Evolutionary conservation across 2,797 vertebrate species (phyloP).

Genomic region (Okamejei kenojei): DNA sequence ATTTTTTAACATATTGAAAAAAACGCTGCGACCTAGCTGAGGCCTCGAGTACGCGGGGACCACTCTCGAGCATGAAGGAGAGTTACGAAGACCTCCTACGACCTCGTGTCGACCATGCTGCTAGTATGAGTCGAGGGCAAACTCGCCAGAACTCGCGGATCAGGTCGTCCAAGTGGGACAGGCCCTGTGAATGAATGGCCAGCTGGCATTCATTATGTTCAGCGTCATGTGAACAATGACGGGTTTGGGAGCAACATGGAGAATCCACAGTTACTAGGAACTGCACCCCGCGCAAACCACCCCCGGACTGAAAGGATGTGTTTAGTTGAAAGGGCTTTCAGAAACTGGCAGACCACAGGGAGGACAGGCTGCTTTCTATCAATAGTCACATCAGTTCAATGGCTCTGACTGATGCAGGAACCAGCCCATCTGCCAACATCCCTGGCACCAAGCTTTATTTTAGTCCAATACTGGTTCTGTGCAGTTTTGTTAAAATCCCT

Average conservation of each 20-base stretch:
- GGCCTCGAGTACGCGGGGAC: too few relatives aligned
- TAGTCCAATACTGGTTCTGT: not conserved
- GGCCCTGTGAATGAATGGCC: not conserved
- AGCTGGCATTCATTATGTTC: not conserved
- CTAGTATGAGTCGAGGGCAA: too few relatives aligned
- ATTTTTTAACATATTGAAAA: too few relatives aligned
- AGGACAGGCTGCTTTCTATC: not conserved
- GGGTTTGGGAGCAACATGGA: not conserved
- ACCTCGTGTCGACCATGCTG: too few relatives aligned
- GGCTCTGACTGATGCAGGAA: not conserved
- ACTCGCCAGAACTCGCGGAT: too few relatives aligned
- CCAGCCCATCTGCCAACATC: not conserved
- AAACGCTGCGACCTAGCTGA: too few relatives aligned
- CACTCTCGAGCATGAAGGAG: too few relatives aligned
- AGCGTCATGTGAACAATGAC: not conserved
- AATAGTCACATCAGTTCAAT: not conserved
- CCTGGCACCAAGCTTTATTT: not conserved
- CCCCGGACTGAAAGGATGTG: not conserved
- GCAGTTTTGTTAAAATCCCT: not conserved
- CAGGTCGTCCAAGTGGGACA: too few relatives aligned
- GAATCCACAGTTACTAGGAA: not conserved
- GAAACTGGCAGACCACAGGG: not conserved
- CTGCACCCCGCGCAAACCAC: not conserved
- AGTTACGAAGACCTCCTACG: too few relatives aligned
- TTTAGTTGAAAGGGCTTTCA: not conserved